phyloP scores from a whole-genome alignment of 2,113 vertebrate species.

The Uria aalge region DNA sequence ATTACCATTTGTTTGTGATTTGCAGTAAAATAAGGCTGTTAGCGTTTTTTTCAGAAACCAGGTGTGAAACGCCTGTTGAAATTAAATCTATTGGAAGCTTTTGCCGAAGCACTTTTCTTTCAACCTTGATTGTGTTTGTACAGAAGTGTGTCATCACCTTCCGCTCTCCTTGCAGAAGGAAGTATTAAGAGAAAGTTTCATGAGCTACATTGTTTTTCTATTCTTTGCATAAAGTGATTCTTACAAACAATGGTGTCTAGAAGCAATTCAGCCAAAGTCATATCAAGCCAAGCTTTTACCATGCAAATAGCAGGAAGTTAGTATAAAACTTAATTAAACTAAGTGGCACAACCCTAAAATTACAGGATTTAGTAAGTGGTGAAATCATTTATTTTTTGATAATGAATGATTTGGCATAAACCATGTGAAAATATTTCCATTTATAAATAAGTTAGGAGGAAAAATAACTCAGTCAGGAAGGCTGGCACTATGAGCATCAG shows the following conservation, averaged over 20 bases:
- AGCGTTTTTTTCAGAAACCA: not conserved
- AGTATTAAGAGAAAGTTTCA: conserved; percentile 1
- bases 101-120: not conserved
- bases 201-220: not conserved
- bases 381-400: conserved; percentile 23
- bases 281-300: not conserved
- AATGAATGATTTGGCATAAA: not conserved
- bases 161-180: not conserved
- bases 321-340: conserved; percentile 14
- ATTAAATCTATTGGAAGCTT: not conserved
- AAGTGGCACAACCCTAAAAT: not conserved
- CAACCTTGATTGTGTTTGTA: not conserved
- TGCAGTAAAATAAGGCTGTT: conserved; percentile 1
- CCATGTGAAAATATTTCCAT: not conserved
- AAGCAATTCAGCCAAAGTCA: conserved; percentile 1
- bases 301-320: conserved; percentile 37
- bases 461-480: not conserved
- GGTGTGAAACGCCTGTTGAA: not conserved
- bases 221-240: not conserved
- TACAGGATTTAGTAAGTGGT: not conserved
- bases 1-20: not conserved
- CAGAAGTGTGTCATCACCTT: not conserved
- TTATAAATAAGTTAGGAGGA: not conserved
- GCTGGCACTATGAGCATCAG: not conserved
- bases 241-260: conserved; percentile 10